Percentiles rank a stretch among this genome's conserved stretches.
These are phyloP conservation scores for Gryllus longicercus DNA, from an alignment of 2,888 invertebrate genomes.

Conservation along the genomic window DNA sequence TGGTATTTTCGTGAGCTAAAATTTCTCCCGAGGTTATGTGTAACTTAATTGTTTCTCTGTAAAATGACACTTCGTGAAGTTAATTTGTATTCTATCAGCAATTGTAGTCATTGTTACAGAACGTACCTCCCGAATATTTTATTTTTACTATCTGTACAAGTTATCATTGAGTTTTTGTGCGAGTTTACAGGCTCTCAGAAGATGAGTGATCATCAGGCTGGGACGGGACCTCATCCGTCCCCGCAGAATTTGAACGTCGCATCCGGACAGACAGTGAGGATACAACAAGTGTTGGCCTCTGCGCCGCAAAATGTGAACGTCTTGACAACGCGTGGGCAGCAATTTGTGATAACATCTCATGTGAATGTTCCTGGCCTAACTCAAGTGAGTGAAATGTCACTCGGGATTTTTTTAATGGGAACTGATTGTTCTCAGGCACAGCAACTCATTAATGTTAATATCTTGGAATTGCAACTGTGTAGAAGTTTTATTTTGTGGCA, in stretches of 20 bases:
- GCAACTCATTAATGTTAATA: slow-evolving; percentile 20
- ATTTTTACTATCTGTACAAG: too few relatives aligned
- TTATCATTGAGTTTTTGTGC: too few relatives aligned
- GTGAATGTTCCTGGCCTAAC: slow-evolving; percentile 51
- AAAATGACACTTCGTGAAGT: not conserved
- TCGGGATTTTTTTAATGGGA: not conserved
- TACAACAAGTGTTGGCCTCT: slow-evolving; percentile 47
- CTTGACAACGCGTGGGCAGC: slow-evolving; percentile 45
- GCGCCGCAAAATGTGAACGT: slow-evolving; percentile 47
- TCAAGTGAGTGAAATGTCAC: slow-evolving; percentile 46
- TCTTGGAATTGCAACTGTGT: not conserved
- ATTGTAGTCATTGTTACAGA: too few relatives aligned
- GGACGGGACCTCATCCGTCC: slow-evolving; percentile 34
- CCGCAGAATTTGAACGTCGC: slow-evolving; percentile 42
- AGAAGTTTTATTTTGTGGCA: not conserved
- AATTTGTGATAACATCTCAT: slow-evolving; percentile 48
- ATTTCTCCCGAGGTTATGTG: not conserved
- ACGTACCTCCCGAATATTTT: too few relatives aligned
- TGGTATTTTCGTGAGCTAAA: not conserved
- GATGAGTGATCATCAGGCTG: slow-evolving; percentile 37
- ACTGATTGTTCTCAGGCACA: not conserved
- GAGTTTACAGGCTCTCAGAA: slow-evolving; percentile 28
- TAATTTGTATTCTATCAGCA: not conserved
- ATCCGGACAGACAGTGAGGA: slow-evolving; percentile 41
- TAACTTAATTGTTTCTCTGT: not conserved